These are phyloP conservation scores for Heterochromis multidens DNA, from an alignment of 2,113 vertebrate genomes.

Conservation along the genomic window DNA sequence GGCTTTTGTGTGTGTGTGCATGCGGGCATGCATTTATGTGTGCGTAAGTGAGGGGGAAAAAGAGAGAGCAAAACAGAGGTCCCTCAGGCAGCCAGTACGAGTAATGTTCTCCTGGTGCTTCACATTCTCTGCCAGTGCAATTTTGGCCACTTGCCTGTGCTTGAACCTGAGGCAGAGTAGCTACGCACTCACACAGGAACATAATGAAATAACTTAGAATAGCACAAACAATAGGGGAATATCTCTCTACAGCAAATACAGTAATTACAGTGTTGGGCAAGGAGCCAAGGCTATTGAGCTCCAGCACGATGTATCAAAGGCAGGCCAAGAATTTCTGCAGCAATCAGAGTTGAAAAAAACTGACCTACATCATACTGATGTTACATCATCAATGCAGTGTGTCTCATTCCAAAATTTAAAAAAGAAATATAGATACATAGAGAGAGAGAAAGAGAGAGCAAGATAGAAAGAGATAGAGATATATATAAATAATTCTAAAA, in stretches of 20 bases:
- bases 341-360: not conserved
- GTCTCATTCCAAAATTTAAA: not conserved
- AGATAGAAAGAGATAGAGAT: no score
- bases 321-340: conserved; percentile 5
- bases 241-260: conserved; percentile 7
- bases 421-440: not conserved
- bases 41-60: not conserved
- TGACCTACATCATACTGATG: not conserved
- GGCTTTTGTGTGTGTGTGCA: not conserved
- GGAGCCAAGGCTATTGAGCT: not conserved
- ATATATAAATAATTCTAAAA: not conserved
- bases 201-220: not conserved
- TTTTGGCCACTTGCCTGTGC: not conserved
- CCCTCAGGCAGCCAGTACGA: not conserved
- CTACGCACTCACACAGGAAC: not conserved
- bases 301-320: not conserved
- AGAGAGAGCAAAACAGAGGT: not conserved
- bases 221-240: conserved; percentile 24
- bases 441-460: no score
- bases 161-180: not conserved
- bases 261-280: conserved; percentile 32
- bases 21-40: not conserved
- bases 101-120: not conserved
- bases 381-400: not conserved
- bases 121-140: conserved; percentile 16